Evolutionary conservation across 1,140 invertebrate genomes (phyloP).

Genomic region (Contarinia nasturtii): DNA sequence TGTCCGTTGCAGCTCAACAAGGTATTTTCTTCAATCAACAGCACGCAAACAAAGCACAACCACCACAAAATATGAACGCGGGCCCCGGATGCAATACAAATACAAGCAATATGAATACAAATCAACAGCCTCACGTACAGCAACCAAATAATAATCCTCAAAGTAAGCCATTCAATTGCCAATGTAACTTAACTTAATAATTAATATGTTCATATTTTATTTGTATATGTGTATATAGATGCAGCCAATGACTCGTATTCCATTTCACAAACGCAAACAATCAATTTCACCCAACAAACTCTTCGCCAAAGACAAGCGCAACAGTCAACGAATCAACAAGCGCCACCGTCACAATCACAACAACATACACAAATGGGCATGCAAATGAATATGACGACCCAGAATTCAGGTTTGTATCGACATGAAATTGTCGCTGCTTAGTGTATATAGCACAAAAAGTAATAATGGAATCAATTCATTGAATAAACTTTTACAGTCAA

Average conservation of each 20-base stretch:
- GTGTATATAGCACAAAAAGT: not conserved
- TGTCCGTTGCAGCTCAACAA: slow-evolving; percentile 56
- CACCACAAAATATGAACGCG: slow-evolving; percentile 14
- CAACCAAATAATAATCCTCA: not conserved
- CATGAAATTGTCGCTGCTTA: too few species aligned
- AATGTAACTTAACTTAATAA: not conserved
- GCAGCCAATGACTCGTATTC: slow-evolving; percentile 42
- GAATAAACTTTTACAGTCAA: not conserved
- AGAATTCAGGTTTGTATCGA: not conserved
- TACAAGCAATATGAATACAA: slow-evolving; percentile 16
- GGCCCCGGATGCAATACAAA: slow-evolving; percentile 19
- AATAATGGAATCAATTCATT: not conserved
- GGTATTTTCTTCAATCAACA: slow-evolving; percentile 57
- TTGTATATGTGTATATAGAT: slow-evolving; percentile 12
- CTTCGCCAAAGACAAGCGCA: slow-evolving; percentile 29
- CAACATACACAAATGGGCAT: slow-evolving; percentile 12
- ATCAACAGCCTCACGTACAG: slow-evolving; percentile 13
- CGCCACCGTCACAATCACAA: slow-evolving; percentile 14
- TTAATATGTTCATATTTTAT: not conserved
- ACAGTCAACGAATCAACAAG: slow-evolving; percentile 20
- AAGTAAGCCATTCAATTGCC: not conserved
- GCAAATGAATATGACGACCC: not conserved
- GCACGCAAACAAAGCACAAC: slow-evolving; percentile 13
- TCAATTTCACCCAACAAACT: slow-evolving; percentile 63
- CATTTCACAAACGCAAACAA: slow-evolving; percentile 59